These are phyloP conservation scores for Hippocampus guttulatus DNA, from an alignment of 2,113 vertebrate species.

Conservation along the genomic window DNA sequence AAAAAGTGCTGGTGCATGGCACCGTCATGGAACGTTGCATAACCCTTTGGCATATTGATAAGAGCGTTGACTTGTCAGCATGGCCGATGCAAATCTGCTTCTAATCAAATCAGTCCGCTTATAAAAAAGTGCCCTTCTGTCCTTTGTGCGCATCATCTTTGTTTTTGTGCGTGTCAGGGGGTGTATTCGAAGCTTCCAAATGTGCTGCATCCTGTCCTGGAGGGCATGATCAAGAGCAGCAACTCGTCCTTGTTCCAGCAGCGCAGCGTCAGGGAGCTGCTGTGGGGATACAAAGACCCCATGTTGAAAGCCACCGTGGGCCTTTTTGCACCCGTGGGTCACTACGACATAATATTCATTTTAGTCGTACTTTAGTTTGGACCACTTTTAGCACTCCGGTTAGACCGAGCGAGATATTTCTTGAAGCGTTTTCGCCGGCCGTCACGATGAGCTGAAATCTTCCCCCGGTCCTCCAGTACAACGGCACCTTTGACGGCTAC, in stretches of 20 bases:
- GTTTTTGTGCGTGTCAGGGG: slow-evolving; percentile 65
- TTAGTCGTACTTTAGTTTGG: no score
- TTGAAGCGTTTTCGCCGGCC: background rate
- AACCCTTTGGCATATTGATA: background rate
- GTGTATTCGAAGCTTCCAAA: slow-evolving; percentile 57
- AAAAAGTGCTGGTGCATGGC: no score
- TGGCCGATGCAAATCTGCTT: background rate
- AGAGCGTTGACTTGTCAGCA: background rate
- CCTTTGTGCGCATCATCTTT: background rate
- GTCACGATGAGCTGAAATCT: background rate
- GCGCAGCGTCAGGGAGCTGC: slow-evolving; percentile 79
- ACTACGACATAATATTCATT: background rate
- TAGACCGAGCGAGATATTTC: background rate
- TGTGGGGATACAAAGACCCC: slow-evolving; percentile 89
- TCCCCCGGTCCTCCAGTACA: slow-evolving; percentile 73
- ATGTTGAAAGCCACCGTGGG: slow-evolving; percentile 65
- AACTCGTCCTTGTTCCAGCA: slow-evolving; percentile 79
- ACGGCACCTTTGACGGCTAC: slow-evolving; percentile 79
- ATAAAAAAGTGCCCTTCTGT: slow-evolving; percentile 1
- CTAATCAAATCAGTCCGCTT: background rate
- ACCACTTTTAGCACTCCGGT: background rate
- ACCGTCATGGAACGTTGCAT: background rate
- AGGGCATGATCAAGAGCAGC: slow-evolving; percentile 60
- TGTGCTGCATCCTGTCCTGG: slow-evolving; percentile 20
- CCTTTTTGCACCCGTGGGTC: slow-evolving; percentile 79